Conservation (phyloP, 2,888 invertebrate species). For the Synanthedon andrenaeformis region DNA sequence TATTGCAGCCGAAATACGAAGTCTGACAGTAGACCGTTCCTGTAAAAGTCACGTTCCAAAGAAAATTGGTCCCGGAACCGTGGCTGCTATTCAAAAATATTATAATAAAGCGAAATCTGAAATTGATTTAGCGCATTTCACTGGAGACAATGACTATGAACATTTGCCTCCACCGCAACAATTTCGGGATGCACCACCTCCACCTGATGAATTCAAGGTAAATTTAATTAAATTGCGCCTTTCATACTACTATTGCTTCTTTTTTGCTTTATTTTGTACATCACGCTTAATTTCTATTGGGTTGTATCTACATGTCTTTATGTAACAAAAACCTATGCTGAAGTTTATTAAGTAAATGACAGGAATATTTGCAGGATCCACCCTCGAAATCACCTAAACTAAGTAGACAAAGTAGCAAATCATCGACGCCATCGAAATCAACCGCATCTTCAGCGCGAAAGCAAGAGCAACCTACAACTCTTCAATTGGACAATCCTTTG, state of each 20-base stretch:
- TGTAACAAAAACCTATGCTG: neutral
- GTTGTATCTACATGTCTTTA: neutral
- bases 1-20: slow-evolving; percentile 60
- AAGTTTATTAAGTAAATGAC: neutral
- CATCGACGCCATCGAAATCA: slow-evolving; percentile 57
- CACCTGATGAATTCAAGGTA: slow-evolving; percentile 78
- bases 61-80: slow-evolving; percentile 29
- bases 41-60: slow-evolving; percentile 39
- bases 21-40: slow-evolving; percentile 49
- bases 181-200: slow-evolving; percentile 84
- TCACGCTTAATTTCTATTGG: neutral
- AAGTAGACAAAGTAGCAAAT: slow-evolving; percentile 57
- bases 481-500: slow-evolving; percentile 77
- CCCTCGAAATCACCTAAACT: slow-evolving; percentile 55
- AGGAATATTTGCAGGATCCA: slow-evolving; percentile 39
- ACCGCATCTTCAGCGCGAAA: slow-evolving; percentile 45
- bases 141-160: slow-evolving; percentile 75
- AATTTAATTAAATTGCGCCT: slow-evolving; percentile 1
- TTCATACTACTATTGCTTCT: neutral
- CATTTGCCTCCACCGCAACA: slow-evolving; percentile 86
- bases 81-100: slow-evolving; percentile 39
- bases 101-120: slow-evolving; percentile 71
- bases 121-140: slow-evolving; percentile 66
- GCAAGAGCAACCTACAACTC: slow-evolving; percentile 37
- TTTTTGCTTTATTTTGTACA: neutral